These are phyloP conservation scores for Auanema sp. DNA, from an alignment of 2,888 invertebrate genomes.

Conservation along the genomic window DNA sequence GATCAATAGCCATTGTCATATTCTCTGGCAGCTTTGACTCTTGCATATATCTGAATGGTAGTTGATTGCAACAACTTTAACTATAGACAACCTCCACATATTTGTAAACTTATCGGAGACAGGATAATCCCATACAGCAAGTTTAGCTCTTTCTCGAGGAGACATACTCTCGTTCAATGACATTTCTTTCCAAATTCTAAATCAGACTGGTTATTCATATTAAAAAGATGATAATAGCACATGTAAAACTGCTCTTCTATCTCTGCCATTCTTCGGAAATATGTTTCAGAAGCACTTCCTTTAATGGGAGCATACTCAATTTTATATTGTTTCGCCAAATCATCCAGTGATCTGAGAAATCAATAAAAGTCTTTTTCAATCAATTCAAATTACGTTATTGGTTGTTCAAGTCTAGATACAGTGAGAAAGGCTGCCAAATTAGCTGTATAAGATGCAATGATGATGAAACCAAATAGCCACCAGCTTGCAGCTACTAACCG, in stretches of 20 bases:
- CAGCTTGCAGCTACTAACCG: constrained; percentile 87
- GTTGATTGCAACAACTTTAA: background rate
- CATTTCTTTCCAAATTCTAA: constrained; percentile 95
- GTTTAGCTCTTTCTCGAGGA: constrained; percentile 84
- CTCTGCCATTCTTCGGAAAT: constrained; percentile 91
- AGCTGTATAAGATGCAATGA: constrained; percentile 96
- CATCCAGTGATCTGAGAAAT: constrained; percentile 73
- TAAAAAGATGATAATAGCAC: constrained; percentile 70
- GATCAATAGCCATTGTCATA: constrained; percentile 78
- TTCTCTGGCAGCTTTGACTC: constrained; percentile 80
- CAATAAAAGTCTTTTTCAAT: too few relatives aligned
- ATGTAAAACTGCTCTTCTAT: constrained; percentile 93
- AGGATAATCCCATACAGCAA: constrained; percentile 98
- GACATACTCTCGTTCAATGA: constrained; percentile 88
- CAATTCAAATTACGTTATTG: constrained; percentile 52
- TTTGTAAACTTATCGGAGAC: constrained; percentile 97
- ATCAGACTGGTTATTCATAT: constrained; percentile 14
- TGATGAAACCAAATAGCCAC: constrained; percentile 99
- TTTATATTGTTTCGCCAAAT: constrained; percentile 91
- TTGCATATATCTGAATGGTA: constrained; percentile 43
- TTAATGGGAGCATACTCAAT: constrained; percentile 90
- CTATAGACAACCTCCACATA: constrained; percentile 82
- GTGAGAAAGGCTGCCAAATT: constrained; percentile 96
- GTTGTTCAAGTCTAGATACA: constrained; percentile 67
- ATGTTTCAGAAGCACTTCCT: constrained; percentile 85